phyloP scores from a whole-genome alignment of 1,140 invertebrate genomes.

The Monomorium pharaonis region DNA sequence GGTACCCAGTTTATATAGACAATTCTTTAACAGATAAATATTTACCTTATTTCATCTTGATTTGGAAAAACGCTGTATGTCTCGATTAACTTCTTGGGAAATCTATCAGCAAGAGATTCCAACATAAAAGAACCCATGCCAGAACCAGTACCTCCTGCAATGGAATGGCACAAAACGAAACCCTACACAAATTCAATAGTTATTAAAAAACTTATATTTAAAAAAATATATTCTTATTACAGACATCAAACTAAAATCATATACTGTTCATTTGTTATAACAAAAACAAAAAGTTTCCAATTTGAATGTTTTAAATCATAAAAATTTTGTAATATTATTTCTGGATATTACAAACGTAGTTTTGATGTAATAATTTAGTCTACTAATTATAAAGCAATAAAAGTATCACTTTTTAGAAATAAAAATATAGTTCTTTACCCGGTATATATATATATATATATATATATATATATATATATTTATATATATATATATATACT shows the following conservation, averaged over 20 bases:
- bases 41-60: conserved; percentile 96
- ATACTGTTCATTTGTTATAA: no score
- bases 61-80: conserved; percentile 99
- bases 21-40: conserved; percentile 16
- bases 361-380: no score
- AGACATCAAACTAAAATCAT: neutral
- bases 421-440: no score
- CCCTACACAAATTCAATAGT: conserved; percentile 87
- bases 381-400: no score
- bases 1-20: neutral
- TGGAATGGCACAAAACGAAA: conserved; percentile 99
- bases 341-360: no score
- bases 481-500: no score
- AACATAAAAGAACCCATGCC: conserved; percentile 98
- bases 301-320: no score
- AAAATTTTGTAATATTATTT: no score
- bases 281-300: no score
- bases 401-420: no score
- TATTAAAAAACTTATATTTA: neutral
- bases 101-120: conserved; percentile 96
- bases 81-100: conserved; percentile 99
- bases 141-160: conserved; percentile 99
- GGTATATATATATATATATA: no score
- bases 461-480: no score
- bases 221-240: neutral